phyloP scores from a whole-genome alignment of 2,113 vertebrate genomes.

The Rhea pennata region DNA sequence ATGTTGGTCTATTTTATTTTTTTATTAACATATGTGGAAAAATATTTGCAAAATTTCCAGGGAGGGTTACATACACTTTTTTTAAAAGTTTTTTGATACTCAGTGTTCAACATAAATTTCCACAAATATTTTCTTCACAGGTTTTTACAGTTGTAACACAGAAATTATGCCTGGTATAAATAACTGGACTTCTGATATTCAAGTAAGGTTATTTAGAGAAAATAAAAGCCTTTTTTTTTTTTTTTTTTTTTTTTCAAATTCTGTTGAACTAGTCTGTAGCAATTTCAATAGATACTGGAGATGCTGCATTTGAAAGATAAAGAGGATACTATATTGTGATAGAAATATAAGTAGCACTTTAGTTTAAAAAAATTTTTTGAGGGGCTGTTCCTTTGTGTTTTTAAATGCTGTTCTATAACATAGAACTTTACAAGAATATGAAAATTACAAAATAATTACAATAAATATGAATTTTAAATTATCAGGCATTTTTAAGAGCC shows the following conservation, averaged over 20 bases:
- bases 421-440: background rate
- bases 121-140: slow-evolving; percentile 70
- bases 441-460: background rate
- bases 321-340: background rate
- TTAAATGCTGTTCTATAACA: background rate
- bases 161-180: slow-evolving; percentile 98
- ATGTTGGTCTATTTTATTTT: background rate
- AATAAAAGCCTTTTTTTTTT: background rate
- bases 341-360: background rate
- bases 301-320: background rate
- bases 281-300: background rate
- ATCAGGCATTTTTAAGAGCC: background rate
- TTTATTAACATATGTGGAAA: background rate
- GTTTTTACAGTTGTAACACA: slow-evolving; percentile 98
- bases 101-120: background rate
- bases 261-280: background rate
- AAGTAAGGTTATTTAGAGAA: slow-evolving; percentile 76
- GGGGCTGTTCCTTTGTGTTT: background rate
- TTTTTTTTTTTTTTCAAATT: background rate
- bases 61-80: background rate
- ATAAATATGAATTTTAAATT: background rate
- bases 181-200: slow-evolving; percentile 96
- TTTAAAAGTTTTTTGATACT: background rate
- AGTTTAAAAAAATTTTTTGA: background rate
- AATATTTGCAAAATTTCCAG: background rate